Evolutionary conservation across 1,140 invertebrate species (phyloP).

Genomic region (Drosophila miranda): DNA sequence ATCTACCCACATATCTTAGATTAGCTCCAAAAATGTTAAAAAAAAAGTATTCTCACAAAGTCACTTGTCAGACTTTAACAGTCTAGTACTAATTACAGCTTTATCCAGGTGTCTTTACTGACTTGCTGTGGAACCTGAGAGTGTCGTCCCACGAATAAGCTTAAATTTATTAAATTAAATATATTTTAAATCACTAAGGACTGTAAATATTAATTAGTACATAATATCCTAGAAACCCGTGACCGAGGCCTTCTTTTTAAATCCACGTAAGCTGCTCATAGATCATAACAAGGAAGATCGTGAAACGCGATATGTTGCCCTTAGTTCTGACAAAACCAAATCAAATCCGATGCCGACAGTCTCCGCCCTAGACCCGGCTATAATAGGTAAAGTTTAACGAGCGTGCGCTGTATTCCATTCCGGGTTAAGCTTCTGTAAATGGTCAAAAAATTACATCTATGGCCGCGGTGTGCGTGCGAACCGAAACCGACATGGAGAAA

Average conservation of each 20-base stretch:
- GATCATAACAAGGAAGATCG: slow-evolving; percentile 39
- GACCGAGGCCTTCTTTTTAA: slow-evolving; percentile 4
- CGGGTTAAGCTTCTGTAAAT: slow-evolving; percentile 51
- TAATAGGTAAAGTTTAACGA: slow-evolving; percentile 14
- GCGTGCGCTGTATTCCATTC: slow-evolving; percentile 43
- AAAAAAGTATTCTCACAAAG: too few species aligned
- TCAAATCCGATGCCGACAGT: slow-evolving; percentile 18
- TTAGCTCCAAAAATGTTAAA: too few species aligned
- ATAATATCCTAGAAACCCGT: too few species aligned
- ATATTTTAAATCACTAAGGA: background rate
- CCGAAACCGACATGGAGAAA: background rate
- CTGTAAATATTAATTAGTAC: too few species aligned
- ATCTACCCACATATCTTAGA: too few species aligned
- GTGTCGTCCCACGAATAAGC: too few species aligned
- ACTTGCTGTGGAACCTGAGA: too few species aligned
- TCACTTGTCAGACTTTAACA: too few species aligned
- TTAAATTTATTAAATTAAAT: too few species aligned
- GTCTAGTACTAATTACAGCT: too few species aligned
- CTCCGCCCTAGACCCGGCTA: slow-evolving; percentile 9
- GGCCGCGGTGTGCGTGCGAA: slow-evolving; percentile 47
- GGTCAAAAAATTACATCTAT: slow-evolving; percentile 34
- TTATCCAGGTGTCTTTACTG: too few species aligned
- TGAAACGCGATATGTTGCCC: slow-evolving; percentile 20
- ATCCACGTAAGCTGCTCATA: slow-evolving; percentile 53
- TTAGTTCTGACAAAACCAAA: too few species aligned